A percentile compares a stretch with the other conserved stretches of the same genome.
phyloP scores from a whole-genome alignment of 23 tunicate genomes.

The Phallusia fumigata region DNA sequence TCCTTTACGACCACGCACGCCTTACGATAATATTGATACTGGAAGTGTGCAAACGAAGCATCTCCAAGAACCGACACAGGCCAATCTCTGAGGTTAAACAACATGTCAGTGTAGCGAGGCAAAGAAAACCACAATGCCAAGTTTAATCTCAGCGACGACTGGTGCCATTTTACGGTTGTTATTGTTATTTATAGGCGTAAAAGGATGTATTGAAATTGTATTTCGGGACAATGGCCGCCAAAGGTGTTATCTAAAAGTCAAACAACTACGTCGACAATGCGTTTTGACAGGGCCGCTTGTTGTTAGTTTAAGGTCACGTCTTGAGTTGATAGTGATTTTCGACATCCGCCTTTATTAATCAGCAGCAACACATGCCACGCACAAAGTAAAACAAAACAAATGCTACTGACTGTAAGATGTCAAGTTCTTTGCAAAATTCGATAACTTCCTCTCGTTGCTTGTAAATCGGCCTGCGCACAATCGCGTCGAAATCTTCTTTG shows the following conservation, averaged over 20 bases:
- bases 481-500: conserved; percentile 71
- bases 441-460: conserved; percentile 75
- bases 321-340: no score
- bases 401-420: not conserved
- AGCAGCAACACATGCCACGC: not conserved
- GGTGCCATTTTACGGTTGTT: not conserved
- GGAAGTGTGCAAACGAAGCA: conserved; percentile 59
- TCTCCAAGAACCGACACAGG: conserved; percentile 51
- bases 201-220: not conserved
- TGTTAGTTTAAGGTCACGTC: no score
- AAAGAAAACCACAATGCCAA: not conserved
- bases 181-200: not conserved
- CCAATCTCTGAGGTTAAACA: conserved; percentile 41
- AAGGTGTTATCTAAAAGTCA: no score
- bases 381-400: not conserved
- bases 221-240: no score
- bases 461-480: conserved; percentile 61
- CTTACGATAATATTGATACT: conserved; percentile 63
- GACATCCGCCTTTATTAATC: not conserved
- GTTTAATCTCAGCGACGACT: not conserved
- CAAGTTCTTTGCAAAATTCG: conserved; percentile 4
- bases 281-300: no score
- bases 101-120: no score
- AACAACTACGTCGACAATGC: no score
- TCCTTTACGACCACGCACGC: conserved; percentile 43